phyloP scores from a whole-genome alignment of 1,140 invertebrate genomes.

The Episyrphus balteatus region DNA sequence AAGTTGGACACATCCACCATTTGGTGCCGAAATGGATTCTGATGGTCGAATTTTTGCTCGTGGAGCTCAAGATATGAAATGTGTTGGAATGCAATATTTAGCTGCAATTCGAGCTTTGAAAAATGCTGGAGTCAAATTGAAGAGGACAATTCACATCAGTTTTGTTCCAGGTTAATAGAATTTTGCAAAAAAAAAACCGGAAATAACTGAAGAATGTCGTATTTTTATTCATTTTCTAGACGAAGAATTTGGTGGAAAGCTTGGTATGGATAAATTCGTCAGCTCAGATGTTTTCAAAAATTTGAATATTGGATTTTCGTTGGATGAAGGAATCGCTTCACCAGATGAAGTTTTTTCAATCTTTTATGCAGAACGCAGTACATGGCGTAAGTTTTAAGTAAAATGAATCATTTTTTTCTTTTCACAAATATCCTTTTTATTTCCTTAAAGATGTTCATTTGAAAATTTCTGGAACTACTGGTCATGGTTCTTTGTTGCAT shows the following conservation, averaged over 20 bases:
- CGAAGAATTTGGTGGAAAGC: slow-evolving; percentile 80
- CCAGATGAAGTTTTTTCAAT: slow-evolving; percentile 53
- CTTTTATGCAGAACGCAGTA: slow-evolving; percentile 65
- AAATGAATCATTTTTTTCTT: too few species aligned
- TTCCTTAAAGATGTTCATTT: slow-evolving; percentile 24
- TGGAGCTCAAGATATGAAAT: slow-evolving; percentile 57
- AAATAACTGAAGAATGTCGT: too few species aligned
- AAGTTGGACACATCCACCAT: slow-evolving; percentile 54
- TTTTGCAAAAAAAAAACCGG: too few species aligned
- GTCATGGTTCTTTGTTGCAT: slow-evolving; percentile 73
- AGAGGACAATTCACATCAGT: slow-evolving; percentile 58
- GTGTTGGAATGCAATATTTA: slow-evolving; percentile 38
- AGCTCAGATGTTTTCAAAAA: slow-evolving; percentile 62
- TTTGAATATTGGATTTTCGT: slow-evolving; percentile 79
- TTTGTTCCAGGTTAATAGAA: slow-evolving; percentile 88
- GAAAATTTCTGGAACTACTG: slow-evolving; percentile 51
- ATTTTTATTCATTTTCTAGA: slow-evolving; percentile 59
- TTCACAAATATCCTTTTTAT: too few species aligned
- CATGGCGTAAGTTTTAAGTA: slow-evolving; percentile 60
- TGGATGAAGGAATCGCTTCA: slow-evolving; percentile 76
- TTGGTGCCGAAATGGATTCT: slow-evolving; percentile 57
- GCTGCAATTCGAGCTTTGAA: slow-evolving; percentile 62
- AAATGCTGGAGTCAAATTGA: slow-evolving; percentile 41
- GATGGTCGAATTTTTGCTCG: slow-evolving; percentile 70
- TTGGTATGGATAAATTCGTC: slow-evolving; percentile 77